These are phyloP conservation scores for Mus spretus DNA, from an alignment of 2,797 vertebrate species.

Conservation along the genomic window DNA sequence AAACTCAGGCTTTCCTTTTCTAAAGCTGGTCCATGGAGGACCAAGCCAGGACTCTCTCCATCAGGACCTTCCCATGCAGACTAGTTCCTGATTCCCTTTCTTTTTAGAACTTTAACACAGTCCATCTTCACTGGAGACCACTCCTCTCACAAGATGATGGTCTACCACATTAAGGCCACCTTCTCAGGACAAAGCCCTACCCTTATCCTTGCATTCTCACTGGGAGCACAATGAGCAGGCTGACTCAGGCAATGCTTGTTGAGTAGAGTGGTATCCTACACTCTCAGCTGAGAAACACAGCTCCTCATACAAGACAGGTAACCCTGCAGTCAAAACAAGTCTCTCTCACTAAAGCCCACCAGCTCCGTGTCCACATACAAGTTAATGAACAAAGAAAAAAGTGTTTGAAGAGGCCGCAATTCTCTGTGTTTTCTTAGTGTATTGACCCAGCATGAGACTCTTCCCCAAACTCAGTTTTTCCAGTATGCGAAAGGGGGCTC, in stretches of 20 bases:
- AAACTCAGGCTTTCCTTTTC: conserved; percentile 61
- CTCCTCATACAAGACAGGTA: neutral
- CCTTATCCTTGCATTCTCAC: neutral
- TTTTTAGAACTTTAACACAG: neutral
- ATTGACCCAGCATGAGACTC: neutral
- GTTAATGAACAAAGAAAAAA: conserved; percentile 22
- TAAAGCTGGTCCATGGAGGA: conserved; percentile 12
- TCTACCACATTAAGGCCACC: neutral
- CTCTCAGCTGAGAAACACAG: neutral
- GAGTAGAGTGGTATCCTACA: neutral
- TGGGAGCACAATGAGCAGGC: neutral
- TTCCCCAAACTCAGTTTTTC: conserved; percentile 19
- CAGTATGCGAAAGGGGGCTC: neutral
- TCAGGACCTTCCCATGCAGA: neutral
- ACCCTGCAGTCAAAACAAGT: neutral
- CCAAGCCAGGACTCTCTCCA: neutral
- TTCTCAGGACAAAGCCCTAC: conserved; percentile 12
- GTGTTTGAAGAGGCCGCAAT: neutral
- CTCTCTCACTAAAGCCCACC: neutral
- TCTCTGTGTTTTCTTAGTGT: neutral
- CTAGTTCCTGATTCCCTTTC: neutral
- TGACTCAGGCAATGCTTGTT: neutral
- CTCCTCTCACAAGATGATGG: neutral
- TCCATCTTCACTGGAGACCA: neutral
- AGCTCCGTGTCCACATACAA: neutral